Evolutionary conservation across 2,113 vertebrate genomes (phyloP).

Genomic region (Galemys pyrenaicus): DNA sequence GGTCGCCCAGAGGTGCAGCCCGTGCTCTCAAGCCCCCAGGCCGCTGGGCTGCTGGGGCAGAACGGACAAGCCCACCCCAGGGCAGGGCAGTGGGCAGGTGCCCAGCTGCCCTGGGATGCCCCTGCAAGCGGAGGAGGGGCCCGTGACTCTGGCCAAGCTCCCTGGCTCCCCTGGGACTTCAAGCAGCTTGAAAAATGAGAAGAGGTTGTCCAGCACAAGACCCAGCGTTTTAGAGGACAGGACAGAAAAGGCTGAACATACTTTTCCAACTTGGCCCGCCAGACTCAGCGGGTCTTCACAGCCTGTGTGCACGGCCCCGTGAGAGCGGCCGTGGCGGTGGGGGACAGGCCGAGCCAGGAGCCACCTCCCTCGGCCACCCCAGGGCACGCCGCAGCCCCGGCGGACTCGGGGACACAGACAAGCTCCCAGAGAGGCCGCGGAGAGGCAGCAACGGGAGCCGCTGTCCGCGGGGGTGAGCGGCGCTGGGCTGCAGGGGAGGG

Average conservation of each 20-base stretch:
- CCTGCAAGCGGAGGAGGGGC: no score
- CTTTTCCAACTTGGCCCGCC: slow-evolving; percentile 67
- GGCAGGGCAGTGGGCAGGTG: no score
- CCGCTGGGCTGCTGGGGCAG: no score
- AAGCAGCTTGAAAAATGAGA: background rate
- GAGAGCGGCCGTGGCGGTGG: no score
- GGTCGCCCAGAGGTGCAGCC: no score
- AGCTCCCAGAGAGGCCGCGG: background rate
- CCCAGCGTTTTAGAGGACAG: slow-evolving; percentile 65
- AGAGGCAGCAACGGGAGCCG: no score
- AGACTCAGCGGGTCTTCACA: slow-evolving; percentile 74
- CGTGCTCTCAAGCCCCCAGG: no score
- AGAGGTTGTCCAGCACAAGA: slow-evolving; percentile 26
- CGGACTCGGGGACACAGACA: background rate
- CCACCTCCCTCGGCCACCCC: background rate
- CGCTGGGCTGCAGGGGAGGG: background rate
- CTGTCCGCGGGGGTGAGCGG: no score
- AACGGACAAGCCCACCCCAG: no score
- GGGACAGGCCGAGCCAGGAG: background rate
- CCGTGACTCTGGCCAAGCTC: slow-evolving; percentile 6
- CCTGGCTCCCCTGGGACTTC: slow-evolving; percentile 37
- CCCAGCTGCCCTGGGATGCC: background rate
- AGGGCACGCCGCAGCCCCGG: background rate
- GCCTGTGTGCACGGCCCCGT: slow-evolving; percentile 24
- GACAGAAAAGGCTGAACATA: slow-evolving; percentile 53